phyloP scores from a whole-genome alignment of 2,888 invertebrate species.

The Arenicola marina region DNA sequence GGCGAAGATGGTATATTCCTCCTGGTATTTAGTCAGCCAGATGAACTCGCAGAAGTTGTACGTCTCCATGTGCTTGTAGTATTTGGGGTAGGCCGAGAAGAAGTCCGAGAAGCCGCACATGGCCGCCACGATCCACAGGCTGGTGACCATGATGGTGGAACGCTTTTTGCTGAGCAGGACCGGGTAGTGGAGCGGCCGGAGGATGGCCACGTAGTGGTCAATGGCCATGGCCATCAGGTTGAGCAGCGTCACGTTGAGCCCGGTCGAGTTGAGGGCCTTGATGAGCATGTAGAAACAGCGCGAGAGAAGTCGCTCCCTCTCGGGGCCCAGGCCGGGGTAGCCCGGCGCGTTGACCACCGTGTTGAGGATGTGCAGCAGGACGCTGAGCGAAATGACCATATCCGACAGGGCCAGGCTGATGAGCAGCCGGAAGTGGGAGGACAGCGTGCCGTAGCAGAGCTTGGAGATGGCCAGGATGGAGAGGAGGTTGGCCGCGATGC shows the following conservation, averaged over 20 bases:
- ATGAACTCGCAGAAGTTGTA: conserved; percentile 46
- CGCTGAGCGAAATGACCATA: conserved; percentile 42
- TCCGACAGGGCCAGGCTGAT: conserved; percentile 46
- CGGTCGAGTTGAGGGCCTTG: conserved; percentile 42
- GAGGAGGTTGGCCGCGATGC: conserved; percentile 39
- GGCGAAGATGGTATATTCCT: conserved; percentile 43
- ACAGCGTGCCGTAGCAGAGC: conserved; percentile 32
- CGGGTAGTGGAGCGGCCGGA: conserved; percentile 29
- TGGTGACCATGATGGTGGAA: conserved; percentile 19
- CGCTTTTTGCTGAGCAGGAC: conserved; percentile 22
- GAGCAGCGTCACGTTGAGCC: conserved; percentile 39
- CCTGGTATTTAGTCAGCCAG: conserved; percentile 39
- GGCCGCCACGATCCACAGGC: conserved; percentile 28
- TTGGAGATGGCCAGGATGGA: conserved; percentile 45
- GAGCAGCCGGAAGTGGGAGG: conserved; percentile 46
- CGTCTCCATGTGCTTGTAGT: conserved; percentile 17
- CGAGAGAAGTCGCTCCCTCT: conserved; percentile 31
- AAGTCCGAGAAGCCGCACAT: conserved; percentile 35
- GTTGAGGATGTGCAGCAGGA: conserved; percentile 40
- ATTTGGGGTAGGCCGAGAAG: conserved; percentile 13
- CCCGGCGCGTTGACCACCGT: conserved; percentile 36
- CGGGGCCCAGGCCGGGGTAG: conserved; percentile 14
- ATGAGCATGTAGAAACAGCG: conserved; percentile 40
- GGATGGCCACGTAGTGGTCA: conserved; percentile 35
- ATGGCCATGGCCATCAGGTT: conserved; percentile 35